Base-by-base conservation (phyloP, 2,888 invertebrate genomes). In the Uropetala carovei region DNA sequence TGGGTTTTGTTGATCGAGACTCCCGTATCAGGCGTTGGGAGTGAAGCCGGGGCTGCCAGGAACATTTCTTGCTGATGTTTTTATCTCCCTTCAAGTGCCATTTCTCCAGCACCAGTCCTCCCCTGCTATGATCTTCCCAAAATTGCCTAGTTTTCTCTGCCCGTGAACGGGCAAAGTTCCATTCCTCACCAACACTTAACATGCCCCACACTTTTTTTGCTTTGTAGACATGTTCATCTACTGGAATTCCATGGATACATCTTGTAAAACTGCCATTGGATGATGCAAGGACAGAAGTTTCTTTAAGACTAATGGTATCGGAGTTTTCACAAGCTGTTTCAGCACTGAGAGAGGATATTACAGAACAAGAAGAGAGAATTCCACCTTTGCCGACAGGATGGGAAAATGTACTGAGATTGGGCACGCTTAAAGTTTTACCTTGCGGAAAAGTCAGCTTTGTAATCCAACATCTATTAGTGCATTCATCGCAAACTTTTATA, bases 381-480 rank as follows among this genome's bases (percentile, higher is more conserved):
- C 43, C 14, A 9, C 27, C 18, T 16, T 30, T n/a, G 30, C 30
- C 14, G 18, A 11, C n/a, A n/a, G 68, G 22, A 43, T 13, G 11
- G 30, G 58, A 27, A 86, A 30, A 60, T 59, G 16, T 43, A 64
- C 56, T 75, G 43, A 89, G 56, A 43, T 89, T 64, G 9, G 89
- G 89, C 16, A 89, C 89, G 43, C 89, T 89, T n/a, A 89, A 30
- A 14, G 89, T 43, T 16, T 43, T 16, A 86, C 86, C 86, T 27
- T 86, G 56, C 22, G 75, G 11, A 13, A 13, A 68, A 18, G 18
- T 11, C 18, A 22, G 27, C 10, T 27, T 27, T 22, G 75, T 75
- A 13, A 27, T 27, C 27, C 22, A 13, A 27, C 10, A 8, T 22
- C 43, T 43, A 43, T 43, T 43, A 5, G 5, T 5, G 5, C 22